Conservation (phyloP, 2,797 vertebrate species). For the Potorous gilbertii region DNA sequence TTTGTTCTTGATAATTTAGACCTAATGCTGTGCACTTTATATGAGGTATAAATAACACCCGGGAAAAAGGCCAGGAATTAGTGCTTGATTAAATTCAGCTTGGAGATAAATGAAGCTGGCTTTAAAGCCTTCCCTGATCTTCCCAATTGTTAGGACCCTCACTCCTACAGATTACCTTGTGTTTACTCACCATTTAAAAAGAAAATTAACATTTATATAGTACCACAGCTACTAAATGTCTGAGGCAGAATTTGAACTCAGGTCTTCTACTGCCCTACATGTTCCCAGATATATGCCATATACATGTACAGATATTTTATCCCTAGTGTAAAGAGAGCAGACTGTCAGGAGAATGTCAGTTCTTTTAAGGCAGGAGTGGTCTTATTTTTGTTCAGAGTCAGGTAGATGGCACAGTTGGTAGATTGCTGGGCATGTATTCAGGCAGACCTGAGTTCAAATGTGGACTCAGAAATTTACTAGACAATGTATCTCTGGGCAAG, state of each 20-base stretch:
- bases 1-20: conserved; percentile 74
- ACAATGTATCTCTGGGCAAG: neutral
- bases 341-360: neutral
- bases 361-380: neutral
- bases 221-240: neutral
- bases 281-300: neutral
- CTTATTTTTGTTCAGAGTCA: neutral
- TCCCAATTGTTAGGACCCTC: neutral
- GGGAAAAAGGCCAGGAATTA: conserved; percentile 73
- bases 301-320: neutral
- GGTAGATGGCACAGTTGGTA: neutral
- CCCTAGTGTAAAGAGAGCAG: neutral
- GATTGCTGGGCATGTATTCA: neutral
- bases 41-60: conserved; percentile 72
- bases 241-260: neutral
- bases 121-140: neutral
- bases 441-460: neutral
- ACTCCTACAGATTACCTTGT: neutral
- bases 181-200: neutral
- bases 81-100: conserved; percentile 74
- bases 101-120: conserved; percentile 66
- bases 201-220: neutral
- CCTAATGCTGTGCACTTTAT: conserved; percentile 65
- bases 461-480: neutral
- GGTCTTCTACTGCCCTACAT: neutral